Evolutionary conservation across 2,888 invertebrate genomes (phyloP).

Genomic region (Marronus borbonicus): DNA sequence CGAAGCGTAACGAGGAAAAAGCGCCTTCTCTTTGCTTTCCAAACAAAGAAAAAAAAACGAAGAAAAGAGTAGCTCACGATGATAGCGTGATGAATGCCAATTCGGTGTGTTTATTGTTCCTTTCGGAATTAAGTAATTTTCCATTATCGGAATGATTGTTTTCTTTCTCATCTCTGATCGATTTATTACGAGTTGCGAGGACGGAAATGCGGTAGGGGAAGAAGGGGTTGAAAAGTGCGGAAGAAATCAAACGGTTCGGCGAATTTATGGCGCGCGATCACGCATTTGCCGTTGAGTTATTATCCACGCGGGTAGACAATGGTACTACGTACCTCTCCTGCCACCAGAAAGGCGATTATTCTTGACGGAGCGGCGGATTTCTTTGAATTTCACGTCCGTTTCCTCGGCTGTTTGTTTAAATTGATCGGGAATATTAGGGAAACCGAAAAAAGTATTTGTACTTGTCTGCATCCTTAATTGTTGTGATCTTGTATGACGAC

Average conservation of each 20-base stretch:
- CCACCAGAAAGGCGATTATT: background rate
- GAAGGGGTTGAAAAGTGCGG: constrained; percentile 39
- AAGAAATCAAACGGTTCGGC: constrained; percentile 43
- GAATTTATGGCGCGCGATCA: constrained; percentile 42
- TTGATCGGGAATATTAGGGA: too few species aligned
- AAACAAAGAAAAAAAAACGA: background rate
- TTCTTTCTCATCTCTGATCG: constrained; percentile 43
- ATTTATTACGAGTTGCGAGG: constrained; percentile 12
- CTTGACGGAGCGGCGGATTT: background rate
- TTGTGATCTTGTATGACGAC: too few species aligned
- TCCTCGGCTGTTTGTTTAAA: too few species aligned
- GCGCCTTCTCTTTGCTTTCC: background rate
- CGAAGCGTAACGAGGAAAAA: background rate
- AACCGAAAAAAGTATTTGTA: too few species aligned
- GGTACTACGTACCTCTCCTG: too few species aligned
- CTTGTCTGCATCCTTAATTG: too few species aligned
- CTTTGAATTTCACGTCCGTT: background rate
- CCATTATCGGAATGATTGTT: constrained; percentile 43
- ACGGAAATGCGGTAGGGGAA: constrained; percentile 19
- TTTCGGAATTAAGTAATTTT: constrained; percentile 43
- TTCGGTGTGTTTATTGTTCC: constrained; percentile 41
- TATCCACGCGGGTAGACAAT: constrained; percentile 17
- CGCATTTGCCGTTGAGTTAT: constrained; percentile 28
- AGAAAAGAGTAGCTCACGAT: background rate
- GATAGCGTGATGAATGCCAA: constrained; percentile 34